Percentiles rank a stretch among this genome's conserved stretches.
phyloP scores from a whole-genome alignment of 2,113 vertebrate genomes.

The Stictonetta naevosa region DNA sequence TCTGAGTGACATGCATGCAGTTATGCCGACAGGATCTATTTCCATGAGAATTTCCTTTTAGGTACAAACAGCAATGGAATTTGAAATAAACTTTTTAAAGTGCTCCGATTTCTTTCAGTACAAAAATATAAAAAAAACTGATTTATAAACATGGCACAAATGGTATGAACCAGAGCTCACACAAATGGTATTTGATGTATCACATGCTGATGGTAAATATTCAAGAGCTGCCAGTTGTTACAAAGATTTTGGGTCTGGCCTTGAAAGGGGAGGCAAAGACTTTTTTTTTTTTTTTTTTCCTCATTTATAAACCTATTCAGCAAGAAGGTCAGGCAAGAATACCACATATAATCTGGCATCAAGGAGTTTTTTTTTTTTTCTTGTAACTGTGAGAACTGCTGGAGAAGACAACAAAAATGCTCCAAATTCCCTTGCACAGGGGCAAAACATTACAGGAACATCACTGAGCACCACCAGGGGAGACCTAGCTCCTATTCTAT shows the following conservation, averaged over 20 bases:
- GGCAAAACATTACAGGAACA: conserved; percentile 10
- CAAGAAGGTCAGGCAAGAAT: background rate
- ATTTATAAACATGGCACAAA: conserved; percentile 63
- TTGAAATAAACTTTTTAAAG: conserved; percentile 63
- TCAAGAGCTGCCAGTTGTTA: background rate
- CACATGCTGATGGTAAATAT: background rate
- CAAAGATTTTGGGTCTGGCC: conserved; percentile 1
- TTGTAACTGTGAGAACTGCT: conserved; percentile 11
- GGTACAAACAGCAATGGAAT: background rate
- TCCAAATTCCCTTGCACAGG: conserved; percentile 1
- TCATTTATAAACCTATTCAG: background rate
- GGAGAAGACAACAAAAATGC: conserved; percentile 47
- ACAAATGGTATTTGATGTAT: background rate
- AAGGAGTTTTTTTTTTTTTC: background rate
- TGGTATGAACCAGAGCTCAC: background rate
- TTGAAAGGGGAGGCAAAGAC: background rate
- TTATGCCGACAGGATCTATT: background rate
- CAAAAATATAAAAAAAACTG: conserved; percentile 67
- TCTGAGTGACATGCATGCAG: background rate
- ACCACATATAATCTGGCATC: background rate
- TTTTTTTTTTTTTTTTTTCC: background rate
- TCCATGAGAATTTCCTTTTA: background rate
- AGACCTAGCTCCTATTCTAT: conserved; percentile 6
- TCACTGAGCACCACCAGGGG: conserved; percentile 43
- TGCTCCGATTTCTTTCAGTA: conserved; percentile 64